Evolutionary conservation across 2,797 vertebrate genomes (phyloP).

Genomic region (Falco concolor): DNA sequence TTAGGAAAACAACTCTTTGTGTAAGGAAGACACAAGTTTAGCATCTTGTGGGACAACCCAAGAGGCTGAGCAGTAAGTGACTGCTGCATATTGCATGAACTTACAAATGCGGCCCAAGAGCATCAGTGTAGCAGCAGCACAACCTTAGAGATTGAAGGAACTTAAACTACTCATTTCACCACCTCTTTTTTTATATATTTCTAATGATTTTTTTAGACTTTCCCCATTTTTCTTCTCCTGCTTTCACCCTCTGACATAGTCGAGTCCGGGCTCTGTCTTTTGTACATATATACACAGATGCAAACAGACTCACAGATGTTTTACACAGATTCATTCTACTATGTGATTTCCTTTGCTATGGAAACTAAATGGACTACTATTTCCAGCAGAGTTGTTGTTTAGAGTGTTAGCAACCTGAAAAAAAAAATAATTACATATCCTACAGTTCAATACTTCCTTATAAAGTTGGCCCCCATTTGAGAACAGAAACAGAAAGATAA

Average conservation of each 20-base stretch:
- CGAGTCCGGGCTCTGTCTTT: neutral
- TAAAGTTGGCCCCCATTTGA: neutral
- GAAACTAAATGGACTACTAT: neutral
- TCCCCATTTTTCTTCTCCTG: neutral
- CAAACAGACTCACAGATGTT: neutral
- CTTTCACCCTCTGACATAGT: neutral
- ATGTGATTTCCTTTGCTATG: neutral
- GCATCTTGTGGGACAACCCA: neutral
- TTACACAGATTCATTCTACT: neutral
- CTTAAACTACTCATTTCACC: neutral
- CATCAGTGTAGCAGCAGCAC: rapidly evolving
- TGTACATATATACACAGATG: neutral
- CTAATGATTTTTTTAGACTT: neutral
- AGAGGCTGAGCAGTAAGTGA: neutral
- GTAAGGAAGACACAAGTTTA: neutral
- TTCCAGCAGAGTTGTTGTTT: neutral
- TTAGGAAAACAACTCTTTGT: neutral
- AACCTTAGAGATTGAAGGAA: neutral
- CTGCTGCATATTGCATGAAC: neutral
- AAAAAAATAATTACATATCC: neutral
- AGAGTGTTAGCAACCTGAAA: neutral
- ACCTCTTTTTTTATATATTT: neutral
- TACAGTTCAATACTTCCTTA: neutral
- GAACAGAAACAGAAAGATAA: neutral
- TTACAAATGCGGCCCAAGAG: neutral